These are phyloP conservation scores for Arrhamphus sclerolepis DNA, from an alignment of 2,797 vertebrate species.

Conservation along the genomic window DNA sequence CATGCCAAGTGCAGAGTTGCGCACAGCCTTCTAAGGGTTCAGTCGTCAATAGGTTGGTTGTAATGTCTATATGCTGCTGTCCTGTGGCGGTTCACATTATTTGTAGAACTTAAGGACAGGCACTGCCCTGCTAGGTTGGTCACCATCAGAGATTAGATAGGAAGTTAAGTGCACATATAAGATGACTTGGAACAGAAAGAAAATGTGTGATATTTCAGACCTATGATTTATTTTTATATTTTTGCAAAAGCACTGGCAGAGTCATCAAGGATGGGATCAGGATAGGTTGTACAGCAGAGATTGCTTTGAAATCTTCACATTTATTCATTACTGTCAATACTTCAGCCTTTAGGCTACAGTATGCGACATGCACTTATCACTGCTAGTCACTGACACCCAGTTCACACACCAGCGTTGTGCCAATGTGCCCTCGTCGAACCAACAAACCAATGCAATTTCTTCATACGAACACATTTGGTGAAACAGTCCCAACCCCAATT, in stretches of 20 bases:
- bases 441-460: no score
- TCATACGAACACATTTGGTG: no score
- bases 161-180: no score
- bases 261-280: neutral
- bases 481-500: no score
- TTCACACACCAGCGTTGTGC: no score
- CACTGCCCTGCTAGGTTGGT: no score
- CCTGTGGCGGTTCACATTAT: neutral
- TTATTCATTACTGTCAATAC: conserved; percentile 14
- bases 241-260: no score
- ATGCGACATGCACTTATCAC: conserved; percentile 44
- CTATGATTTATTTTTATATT: neutral
- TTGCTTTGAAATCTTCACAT: neutral
- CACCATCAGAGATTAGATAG: no score
- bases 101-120: neutral
- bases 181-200: no score
- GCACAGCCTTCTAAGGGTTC: conserved; percentile 75
- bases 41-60: neutral
- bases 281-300: neutral
- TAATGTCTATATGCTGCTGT: conserved; percentile 1
- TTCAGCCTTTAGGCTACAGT: conserved; percentile 24
- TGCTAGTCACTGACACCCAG: neutral
- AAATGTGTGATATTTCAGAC: neutral
- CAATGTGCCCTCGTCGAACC: no score
- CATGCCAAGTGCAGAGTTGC: conserved; percentile 61